phyloP scores from a whole-genome alignment of 2,888 invertebrate genomes.

The Corythucha ciliata region DNA sequence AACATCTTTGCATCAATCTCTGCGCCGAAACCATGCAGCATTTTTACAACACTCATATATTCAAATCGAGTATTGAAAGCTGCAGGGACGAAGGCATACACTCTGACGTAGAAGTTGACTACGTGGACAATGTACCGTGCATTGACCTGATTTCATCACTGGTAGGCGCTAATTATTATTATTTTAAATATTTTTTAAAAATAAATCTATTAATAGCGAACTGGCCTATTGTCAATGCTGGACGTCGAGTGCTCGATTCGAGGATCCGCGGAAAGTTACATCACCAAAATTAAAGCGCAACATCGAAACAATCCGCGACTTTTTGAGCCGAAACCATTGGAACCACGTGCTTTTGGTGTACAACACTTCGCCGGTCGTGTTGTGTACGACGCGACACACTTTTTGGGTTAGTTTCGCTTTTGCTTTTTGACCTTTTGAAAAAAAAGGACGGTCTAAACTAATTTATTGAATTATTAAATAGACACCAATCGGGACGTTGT shows the following conservation, averaged over 20 bases:
- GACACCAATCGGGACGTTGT: conserved; percentile 87
- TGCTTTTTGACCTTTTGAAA: neutral
- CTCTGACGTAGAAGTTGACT: conserved; percentile 82
- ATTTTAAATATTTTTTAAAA: neutral
- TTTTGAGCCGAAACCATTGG: conserved; percentile 67
- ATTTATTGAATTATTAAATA: conserved; percentile 32
- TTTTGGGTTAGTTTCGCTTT: conserved; percentile 48
- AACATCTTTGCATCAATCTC: conserved; percentile 88
- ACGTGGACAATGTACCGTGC: conserved; percentile 91
- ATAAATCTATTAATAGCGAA: conserved; percentile 48
- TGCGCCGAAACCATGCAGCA: conserved; percentile 97
- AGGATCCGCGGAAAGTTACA: conserved; percentile 69
- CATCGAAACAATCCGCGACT: conserved; percentile 74
- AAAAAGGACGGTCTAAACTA: neutral
- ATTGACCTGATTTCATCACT: conserved; percentile 90
- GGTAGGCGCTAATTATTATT: conserved; percentile 41
- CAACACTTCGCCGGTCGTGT: conserved; percentile 84
- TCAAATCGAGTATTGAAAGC: conserved; percentile 87
- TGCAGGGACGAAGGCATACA: conserved; percentile 87
- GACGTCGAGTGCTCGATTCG: conserved; percentile 84
- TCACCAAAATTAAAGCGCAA: conserved; percentile 68
- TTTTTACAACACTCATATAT: conserved; percentile 94
- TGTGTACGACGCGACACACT: conserved; percentile 79
- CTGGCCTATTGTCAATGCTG: conserved; percentile 81
- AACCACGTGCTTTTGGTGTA: conserved; percentile 75